phyloP scores from a whole-genome alignment of 1,140 invertebrate species.

The Drosophila bocki region DNA sequence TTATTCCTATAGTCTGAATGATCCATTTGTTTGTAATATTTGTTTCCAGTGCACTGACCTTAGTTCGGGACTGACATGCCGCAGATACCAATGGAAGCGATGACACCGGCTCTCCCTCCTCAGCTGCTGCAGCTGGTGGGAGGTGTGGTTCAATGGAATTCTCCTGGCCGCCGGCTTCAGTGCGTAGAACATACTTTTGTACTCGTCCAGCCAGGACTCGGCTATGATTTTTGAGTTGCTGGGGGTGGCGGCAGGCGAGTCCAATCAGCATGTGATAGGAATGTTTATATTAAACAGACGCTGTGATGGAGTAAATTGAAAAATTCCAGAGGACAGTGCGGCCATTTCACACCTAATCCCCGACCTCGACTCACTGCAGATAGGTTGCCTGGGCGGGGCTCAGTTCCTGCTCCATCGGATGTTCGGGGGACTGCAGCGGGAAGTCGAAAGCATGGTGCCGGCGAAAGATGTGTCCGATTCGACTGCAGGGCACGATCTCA shows the following conservation, averaged over 20 bases:
- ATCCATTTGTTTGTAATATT: not conserved
- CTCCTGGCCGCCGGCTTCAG: slow-evolving; percentile 61
- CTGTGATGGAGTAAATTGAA: slow-evolving; percentile 72
- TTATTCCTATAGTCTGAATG: not conserved
- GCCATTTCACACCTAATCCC: slow-evolving; percentile 66
- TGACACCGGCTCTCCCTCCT: slow-evolving; percentile 92
- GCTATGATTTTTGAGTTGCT: slow-evolving; percentile 92
- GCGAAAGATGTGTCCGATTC: slow-evolving; percentile 93
- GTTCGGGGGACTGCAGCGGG: slow-evolving; percentile 85
- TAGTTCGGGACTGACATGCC: slow-evolving; percentile 89
- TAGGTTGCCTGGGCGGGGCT: slow-evolving; percentile 64
- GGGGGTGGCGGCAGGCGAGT: slow-evolving; percentile 50
- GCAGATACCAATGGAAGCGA: slow-evolving; percentile 97
- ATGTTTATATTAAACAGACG: slow-evolving; percentile 76
- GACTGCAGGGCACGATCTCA: slow-evolving; percentile 93
- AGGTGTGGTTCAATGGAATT: slow-evolving; percentile 59
- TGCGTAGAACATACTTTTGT: slow-evolving; percentile 90
- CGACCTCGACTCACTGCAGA: slow-evolving; percentile 68
- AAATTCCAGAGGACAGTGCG: slow-evolving; percentile 71
- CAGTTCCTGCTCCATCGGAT: slow-evolving; percentile 10
- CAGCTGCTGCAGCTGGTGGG: slow-evolving; percentile 85
- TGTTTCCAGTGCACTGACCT: slow-evolving; percentile 59
- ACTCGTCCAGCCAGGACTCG: slow-evolving; percentile 95
- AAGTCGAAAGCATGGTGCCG: slow-evolving; percentile 92
- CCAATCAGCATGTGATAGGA: slow-evolving; percentile 67